Conservation (phyloP, 2,888 invertebrate species). For the Macaria notata region DNA sequence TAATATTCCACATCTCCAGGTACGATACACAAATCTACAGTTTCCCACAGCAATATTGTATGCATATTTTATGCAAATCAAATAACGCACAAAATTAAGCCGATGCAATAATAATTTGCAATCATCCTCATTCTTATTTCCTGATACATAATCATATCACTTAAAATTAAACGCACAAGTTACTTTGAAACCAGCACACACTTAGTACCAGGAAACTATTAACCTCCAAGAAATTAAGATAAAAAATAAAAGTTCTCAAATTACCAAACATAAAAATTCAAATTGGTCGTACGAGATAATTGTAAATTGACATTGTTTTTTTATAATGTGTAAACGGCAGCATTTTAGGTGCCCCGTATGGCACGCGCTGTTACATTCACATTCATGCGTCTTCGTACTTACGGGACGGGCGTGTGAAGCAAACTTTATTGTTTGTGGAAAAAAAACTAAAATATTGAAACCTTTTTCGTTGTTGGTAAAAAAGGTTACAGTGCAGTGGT, state of each 20-base stretch:
- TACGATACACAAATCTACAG: no score
- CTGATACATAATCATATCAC: constrained; percentile 1
- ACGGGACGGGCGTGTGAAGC: constrained; percentile 22
- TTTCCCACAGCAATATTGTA: no score
- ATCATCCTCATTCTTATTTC: constrained; percentile 8
- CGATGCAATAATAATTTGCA: constrained; percentile 3
- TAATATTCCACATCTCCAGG: no score
- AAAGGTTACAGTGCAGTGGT: no score
- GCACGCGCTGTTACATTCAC: constrained; percentile 21
- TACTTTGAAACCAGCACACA: constrained; percentile 4
- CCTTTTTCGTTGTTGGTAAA: not conserved
- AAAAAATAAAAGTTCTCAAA: constrained; percentile 12
- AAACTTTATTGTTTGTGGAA: constrained; percentile 13
- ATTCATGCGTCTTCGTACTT: constrained; percentile 27
- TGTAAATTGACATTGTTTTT: not conserved
- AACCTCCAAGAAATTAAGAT: constrained; percentile 15
- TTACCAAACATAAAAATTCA: constrained; percentile 10
- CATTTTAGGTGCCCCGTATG: constrained; percentile 32
- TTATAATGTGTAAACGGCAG: constrained; percentile 3
- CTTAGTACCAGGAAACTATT: constrained; percentile 18
- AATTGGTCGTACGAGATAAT: constrained; percentile 11
- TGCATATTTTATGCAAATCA: no score
- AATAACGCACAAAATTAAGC: no score
- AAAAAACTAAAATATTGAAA: not conserved
- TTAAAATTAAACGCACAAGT: no score